Percentiles rank a stretch among this genome's conserved stretches.
Conservation (phyloP, 1,140 invertebrate genomes). For the Yoshiicerus persimilis region DNA sequence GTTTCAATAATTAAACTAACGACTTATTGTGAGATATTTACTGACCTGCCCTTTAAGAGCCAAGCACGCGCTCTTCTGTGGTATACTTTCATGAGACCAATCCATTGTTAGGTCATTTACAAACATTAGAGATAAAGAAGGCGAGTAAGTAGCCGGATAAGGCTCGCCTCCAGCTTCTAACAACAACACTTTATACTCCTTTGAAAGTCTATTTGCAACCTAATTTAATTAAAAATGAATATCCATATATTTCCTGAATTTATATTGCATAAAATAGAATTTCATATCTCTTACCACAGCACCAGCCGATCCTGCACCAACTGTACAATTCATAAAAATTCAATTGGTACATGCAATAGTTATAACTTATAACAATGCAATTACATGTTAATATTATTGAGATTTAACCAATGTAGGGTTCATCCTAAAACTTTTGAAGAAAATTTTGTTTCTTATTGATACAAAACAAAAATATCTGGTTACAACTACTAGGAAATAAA, state of each 20-base stretch:
- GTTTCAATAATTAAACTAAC: background rate
- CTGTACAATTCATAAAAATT: background rate
- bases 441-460: too few species aligned
- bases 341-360: too few species aligned
- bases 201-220: background rate
- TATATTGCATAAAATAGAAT: background rate
- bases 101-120: background rate
- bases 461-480: too few species aligned
- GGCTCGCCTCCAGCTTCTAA: background rate
- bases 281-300: background rate
- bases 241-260: background rate
- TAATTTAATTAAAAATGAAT: background rate
- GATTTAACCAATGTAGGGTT: too few species aligned
- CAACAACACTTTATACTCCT: background rate
- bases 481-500: too few species aligned
- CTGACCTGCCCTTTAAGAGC: background rate
- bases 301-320: background rate
- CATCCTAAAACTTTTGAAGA: too few species aligned
- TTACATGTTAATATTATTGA: too few species aligned
- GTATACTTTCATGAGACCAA: slow-evolving; percentile 19
- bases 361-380: too few species aligned
- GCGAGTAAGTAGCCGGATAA: background rate
- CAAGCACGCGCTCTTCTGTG: background rate
- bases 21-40: too few species aligned
- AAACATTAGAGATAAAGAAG: background rate